Evolutionary conservation across 92 coral and sea anemone genomes (phyloP), one percentile per base, ranked within the genome.

Genomic region (Hydrozoanthus gracilis): DNA sequence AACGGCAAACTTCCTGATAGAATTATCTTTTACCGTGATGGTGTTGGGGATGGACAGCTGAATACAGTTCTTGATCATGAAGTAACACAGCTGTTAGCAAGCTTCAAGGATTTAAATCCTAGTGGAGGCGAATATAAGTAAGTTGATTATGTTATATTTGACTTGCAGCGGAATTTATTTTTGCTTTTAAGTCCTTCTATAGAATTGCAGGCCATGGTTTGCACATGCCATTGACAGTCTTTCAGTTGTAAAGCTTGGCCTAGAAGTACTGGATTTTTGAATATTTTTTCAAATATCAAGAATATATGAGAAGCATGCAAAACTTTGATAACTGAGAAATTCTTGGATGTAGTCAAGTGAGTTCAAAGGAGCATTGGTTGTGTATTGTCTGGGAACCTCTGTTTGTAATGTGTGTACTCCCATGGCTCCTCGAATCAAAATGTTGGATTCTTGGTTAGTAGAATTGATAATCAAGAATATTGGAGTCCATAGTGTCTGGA

Each of bases 31-130:
- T 96, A 50, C 87, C 91, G 99, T 46, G 99, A 96, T 96, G 99
- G 99, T 62, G 99, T 96, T 10, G 99, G 99, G 5, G 99, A 96
- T 86, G 99, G 99, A 6, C 99, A 96, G 88, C 86, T 96, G 35
- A 67, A 73, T 1, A 77, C 89, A 20, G 99, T 96, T 6, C 85
- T 93, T 10, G 97, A 93, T 16, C 99, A 96, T 71, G 99, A 96
- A 83, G 94, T 96, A 4, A 88, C 96, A 11, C 99, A 96, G 90
- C 52, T 96, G 78, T 82, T 93, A 11, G 80, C 86, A 54, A 91
- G 94, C 45, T 96, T 96, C 88, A 83, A 83, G 87, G 73, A 86
- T 0, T 72, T 92, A 64, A 88, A 64, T 60, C 46, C 82, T 9
- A 52, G 60, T 10, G 58, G 46, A 46, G 92, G 88, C 15, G 90